Base-by-base conservation (phyloP, 1,140 invertebrate species). In the Brachionus paranguensis region DNA sequence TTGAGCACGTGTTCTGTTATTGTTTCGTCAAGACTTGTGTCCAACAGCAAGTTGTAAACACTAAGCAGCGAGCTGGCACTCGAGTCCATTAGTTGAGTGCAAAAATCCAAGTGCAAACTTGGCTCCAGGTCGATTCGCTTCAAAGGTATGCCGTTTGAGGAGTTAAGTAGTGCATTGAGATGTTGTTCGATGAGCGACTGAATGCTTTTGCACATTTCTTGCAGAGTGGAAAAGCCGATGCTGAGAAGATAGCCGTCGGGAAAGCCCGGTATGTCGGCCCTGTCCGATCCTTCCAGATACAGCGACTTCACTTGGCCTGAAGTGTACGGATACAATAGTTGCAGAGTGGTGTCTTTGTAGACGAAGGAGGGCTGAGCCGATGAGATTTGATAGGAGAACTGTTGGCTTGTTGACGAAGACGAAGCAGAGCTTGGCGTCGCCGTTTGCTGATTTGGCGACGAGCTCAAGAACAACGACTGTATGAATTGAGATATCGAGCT, bases 181-280 rank as follows among this genome's bases (percentile, higher is more conserved):
- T 68, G 20, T 68, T 81, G 55, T 81, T 87, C 86, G 12, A 89
- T 85, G 20, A 90, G 72, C 85, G 85, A 53, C 85, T 90, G 86
- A 0, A 90, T 87, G 84, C 87, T 87, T 76, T 88, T 86, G 12
- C 90, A 89, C 83, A 96, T 93, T 87, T 97, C 96, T 85, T 97
- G 90, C 10, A 98, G 90, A 88, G 95, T 95, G 41, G 94, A 93
- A 89, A 96, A 98, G 0, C 95, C 95, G 29, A 98, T 92, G 0
- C 96, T 97, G 79, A 98, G 94, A 43, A 95, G 95, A 91, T 98
- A 98, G 8, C 96, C 96, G 86, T 98, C 95, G 12, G 95, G 94
- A 85, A 98, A 94, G 45, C 92, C 90, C 0, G 95, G 96, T n/a
- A 95, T 94, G 86, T 98, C 96, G 8, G 94, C 92, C 89, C 96